Base-by-base conservation (phyloP, 2,113 vertebrate species). In the Brachyhypopomus occidentalis region DNA sequence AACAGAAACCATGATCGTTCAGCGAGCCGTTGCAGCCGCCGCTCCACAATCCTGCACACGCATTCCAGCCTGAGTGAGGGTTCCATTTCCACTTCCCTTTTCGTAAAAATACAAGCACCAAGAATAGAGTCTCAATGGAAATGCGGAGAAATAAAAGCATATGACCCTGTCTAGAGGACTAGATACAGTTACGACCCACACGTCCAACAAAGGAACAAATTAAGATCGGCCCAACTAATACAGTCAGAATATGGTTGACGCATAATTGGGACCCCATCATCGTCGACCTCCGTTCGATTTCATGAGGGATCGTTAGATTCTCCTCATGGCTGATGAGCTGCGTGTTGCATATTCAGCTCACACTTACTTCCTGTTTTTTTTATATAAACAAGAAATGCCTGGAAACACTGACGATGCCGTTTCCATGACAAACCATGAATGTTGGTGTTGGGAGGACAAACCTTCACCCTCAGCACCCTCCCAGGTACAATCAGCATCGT, bases 1-100 rank as follows among this genome's bases (percentile, higher is more conserved):
- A 92, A 92, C 79, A 52, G 90, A 95, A 94, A 93, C 91, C 90
- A 91, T 89, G 89, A 88, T 92, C 89, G 92, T 91, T 92, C 88
- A 89, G 86, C 89, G 88, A 94, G 93, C 93, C 91, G 89, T 90
- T 85, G 91, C 93, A 90, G 93, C 81, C 72, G 62, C 79, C 77
- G 55, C 56, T 82, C 76, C 55, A 59, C 66, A 34, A 9, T 64
- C 60, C 67, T 83, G 78, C 79, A 34, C 60, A 79, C 55, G 72
- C 56, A 34, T 62, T 63, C 79, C 60, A 80, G 59, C 84, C 63
- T 60, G 69, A 52, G 45, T 4, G 3, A 75, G 69, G 79, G 36
- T 80, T 86, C 73, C 71, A 69, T 55, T 80, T 82, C 75, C 77
- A 70, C 94, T 95, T 94, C 92, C 92, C 91, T 84, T 93, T 91